Evolutionary conservation across 2,113 vertebrate genomes (phyloP).

Genomic region (Ciconia boyciana): DNA sequence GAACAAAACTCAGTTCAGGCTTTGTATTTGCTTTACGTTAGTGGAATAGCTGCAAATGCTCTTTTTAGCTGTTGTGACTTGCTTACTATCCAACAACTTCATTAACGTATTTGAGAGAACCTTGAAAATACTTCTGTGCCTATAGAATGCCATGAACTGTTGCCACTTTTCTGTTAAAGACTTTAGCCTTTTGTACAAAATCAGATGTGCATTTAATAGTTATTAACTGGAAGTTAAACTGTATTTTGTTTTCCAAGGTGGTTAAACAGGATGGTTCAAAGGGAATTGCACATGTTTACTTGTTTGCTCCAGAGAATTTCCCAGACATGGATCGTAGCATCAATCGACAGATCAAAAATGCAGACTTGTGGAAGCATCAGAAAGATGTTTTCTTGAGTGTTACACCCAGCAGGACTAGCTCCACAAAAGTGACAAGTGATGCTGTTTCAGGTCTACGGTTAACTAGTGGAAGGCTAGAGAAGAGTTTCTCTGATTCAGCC

Average conservation of each 20-base stretch:
- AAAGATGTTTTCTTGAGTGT: conserved; percentile 87
- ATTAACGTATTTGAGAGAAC: neutral
- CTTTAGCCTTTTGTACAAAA: neutral
- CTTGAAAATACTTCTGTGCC: neutral
- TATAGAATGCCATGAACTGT: neutral
- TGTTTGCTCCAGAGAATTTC: conserved; percentile 79
- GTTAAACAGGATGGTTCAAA: conserved; percentile 74
- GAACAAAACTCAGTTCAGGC: neutral
- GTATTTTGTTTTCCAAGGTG: conserved; percentile 74
- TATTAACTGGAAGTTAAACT: neutral
- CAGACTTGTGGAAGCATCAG: conserved; percentile 85
- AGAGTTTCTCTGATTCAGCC: neutral
- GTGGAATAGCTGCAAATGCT: neutral
- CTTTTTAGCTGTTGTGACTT: neutral
- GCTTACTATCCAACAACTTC: neutral
- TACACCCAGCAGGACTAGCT: conserved; percentile 4
- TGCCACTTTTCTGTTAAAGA: neutral
- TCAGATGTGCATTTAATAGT: neutral
- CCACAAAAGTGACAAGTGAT: neutral
- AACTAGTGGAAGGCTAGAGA: conserved; percentile 20
- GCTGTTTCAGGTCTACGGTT: neutral
- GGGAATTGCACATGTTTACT: conserved; percentile 77
- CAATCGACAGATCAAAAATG: conserved; percentile 81
- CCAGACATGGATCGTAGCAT: conserved; percentile 76
- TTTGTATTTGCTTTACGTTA: neutral